Evolutionary conservation across 2,888 invertebrate genomes (phyloP).

Genomic region (Nematopogon swammerdamellus): DNA sequence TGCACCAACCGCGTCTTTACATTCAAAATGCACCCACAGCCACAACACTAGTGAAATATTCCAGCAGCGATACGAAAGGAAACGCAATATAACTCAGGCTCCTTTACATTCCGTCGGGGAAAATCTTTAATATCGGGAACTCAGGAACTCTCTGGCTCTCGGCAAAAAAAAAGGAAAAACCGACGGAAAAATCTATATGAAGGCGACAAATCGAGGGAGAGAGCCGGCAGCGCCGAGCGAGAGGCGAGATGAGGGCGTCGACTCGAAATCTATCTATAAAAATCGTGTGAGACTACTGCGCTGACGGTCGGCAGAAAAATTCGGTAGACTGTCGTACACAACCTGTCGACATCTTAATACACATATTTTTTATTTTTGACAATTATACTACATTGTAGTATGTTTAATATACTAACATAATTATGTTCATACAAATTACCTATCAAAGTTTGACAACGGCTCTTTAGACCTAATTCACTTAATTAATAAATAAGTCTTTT

Average conservation of each 20-base stretch:
- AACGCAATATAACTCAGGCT: not conserved
- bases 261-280: conserved; percentile 11
- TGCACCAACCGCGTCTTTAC: too few species aligned
- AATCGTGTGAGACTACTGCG: conserved; percentile 8
- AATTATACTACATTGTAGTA: too few species aligned
- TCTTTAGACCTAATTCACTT: too few species aligned
- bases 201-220: conserved; percentile 21
- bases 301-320: conserved; percentile 10
- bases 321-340: conserved; percentile 1
- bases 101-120: conserved; percentile 3
- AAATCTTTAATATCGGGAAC: conserved; percentile 7
- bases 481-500: too few species aligned
- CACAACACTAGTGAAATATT: not conserved
- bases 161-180: conserved; percentile 21
- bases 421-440: too few species aligned
- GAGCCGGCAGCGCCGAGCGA: not conserved
- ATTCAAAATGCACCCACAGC: too few species aligned
- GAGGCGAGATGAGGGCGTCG: conserved; percentile 1
- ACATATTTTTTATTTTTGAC: too few species aligned
- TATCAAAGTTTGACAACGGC: too few species aligned
- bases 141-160: conserved; percentile 13
- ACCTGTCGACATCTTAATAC: too few species aligned
- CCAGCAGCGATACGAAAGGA: not conserved
- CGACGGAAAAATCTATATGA: conserved; percentile 33
- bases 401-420: too few species aligned